Percentiles rank a stretch among this genome's conserved stretches.
Conservation (phyloP, 2,797 vertebrate genomes). For the Siniperca undulata region DNA sequence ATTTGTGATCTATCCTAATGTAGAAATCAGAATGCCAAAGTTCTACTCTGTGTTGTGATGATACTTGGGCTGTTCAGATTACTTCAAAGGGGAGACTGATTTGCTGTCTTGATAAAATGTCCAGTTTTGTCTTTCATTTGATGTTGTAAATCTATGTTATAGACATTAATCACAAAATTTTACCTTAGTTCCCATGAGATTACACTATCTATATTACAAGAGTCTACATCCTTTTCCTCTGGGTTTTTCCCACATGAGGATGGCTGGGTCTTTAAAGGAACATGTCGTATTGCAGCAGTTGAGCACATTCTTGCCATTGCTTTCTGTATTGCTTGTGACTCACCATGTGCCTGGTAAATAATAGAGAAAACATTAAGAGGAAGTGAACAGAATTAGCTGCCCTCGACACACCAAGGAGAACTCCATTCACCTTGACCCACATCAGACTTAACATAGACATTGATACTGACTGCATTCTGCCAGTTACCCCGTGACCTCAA, state of each 20-base stretch:
- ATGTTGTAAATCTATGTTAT: not conserved
- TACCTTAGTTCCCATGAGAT: not conserved
- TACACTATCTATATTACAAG: not conserved
- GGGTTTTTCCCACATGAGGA: conserved; percentile 29
- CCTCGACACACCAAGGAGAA: fast-evolving
- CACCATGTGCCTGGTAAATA: not conserved
- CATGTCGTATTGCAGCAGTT: not conserved
- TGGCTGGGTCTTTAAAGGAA: not conserved
- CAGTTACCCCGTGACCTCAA: conserved; percentile 23
- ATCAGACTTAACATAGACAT: conserved; percentile 11
- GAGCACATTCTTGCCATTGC: not conserved
- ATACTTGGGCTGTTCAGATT: not conserved
- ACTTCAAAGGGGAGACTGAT: not conserved
- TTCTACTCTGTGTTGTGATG: not conserved
- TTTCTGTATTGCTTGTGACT: conserved; percentile 24
- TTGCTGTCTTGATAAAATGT: not conserved
- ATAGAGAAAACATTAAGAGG: not conserved
- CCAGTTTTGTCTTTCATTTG: not conserved
- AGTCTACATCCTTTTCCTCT: conserved; percentile 34
- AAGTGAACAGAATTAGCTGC: conserved; percentile 29
- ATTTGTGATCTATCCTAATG: not conserved
- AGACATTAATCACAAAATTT: not conserved
- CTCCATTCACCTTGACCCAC: conserved; percentile 26
- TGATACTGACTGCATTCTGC: not conserved
- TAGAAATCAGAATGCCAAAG: not conserved